These are phyloP conservation scores for Dendropsophus ebraccatus DNA, from an alignment of 2,113 vertebrate species.

Conservation along the genomic window DNA sequence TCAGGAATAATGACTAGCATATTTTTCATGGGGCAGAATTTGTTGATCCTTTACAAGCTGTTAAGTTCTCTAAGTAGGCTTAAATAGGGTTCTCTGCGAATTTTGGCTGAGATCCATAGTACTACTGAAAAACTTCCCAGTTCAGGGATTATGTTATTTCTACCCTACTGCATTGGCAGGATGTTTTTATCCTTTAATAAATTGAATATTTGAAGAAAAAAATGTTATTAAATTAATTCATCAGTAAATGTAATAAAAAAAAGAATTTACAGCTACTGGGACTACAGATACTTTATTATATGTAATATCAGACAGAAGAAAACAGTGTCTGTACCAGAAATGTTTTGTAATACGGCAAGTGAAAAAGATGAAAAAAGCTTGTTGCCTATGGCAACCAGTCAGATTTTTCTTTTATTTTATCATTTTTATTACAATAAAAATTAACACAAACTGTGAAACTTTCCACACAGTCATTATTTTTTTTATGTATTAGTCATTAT, in stretches of 20 bases:
- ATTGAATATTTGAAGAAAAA: constrained; percentile 11
- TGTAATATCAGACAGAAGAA: neutral
- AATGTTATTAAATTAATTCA: neutral
- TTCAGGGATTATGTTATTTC: constrained; percentile 19
- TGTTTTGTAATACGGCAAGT: too few relatives aligned
- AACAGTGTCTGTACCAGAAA: neutral
- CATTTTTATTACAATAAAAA: too few relatives aligned
- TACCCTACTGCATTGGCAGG: neutral
- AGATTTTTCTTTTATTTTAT: too few relatives aligned
- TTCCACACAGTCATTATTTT: too few relatives aligned
- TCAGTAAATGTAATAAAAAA: neutral
- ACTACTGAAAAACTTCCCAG: constrained; percentile 14
- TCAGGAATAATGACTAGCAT: constrained; percentile 14
- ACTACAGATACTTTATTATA: neutral
- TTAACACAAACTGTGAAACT: too few relatives aligned
- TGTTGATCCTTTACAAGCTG: constrained; percentile 27
- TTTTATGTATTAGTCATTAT: too few relatives aligned
- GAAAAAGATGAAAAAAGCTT: too few relatives aligned
- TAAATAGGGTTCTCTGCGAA: constrained; percentile 12
- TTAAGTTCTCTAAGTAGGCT: constrained; percentile 32
- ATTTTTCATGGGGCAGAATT: constrained; percentile 12
- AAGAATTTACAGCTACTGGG: neutral
- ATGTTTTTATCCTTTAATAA: neutral
- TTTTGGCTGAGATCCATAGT: neutral
- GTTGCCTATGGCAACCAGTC: too few relatives aligned